Evolutionary conservation across 2,797 vertebrate species (phyloP).

Genomic region (Bufotes viridis): DNA sequence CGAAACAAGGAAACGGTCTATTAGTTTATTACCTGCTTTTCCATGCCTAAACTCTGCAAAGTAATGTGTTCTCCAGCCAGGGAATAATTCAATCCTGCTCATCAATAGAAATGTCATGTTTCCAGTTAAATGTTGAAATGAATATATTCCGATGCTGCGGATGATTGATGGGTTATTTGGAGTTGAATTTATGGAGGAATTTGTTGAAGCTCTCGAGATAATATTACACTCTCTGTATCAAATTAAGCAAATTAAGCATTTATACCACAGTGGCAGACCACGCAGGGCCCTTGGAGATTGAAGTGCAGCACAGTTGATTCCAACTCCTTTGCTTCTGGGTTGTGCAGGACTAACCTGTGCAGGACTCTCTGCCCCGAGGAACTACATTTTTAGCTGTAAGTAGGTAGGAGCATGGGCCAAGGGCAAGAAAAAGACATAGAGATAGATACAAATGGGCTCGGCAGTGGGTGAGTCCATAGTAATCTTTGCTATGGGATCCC

Average conservation of each 20-base stretch:
- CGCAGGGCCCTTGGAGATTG: background rate
- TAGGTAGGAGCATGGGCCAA: too few relatives aligned
- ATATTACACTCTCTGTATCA: background rate
- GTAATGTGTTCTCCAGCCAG: constrained; percentile 17
- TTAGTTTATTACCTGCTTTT: constrained; percentile 1
- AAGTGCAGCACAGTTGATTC: background rate
- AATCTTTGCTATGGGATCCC: background rate
- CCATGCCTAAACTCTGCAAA: background rate
- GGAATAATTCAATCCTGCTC: constrained; percentile 16
- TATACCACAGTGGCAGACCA: background rate
- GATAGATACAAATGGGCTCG: too few relatives aligned
- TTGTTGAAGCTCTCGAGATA: background rate
- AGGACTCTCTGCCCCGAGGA: too few relatives aligned
- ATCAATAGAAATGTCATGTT: constrained; percentile 14
- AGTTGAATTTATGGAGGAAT: background rate
- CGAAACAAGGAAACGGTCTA: background rate
- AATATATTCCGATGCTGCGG: constrained; percentile 7
- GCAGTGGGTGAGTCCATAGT: too few relatives aligned
- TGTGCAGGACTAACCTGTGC: too few relatives aligned
- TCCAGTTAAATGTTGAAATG: constrained; percentile 17
- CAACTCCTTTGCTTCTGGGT: background rate
- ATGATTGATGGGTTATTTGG: background rate
- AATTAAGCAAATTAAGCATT: background rate
- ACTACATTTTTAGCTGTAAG: too few relatives aligned
- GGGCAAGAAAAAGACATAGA: too few relatives aligned